A percentile compares a stretch with the other conserved stretches of the same genome.
Conservation (phyloP, 2,797 vertebrate genomes). For the Phoxinus dragarum region DNA sequence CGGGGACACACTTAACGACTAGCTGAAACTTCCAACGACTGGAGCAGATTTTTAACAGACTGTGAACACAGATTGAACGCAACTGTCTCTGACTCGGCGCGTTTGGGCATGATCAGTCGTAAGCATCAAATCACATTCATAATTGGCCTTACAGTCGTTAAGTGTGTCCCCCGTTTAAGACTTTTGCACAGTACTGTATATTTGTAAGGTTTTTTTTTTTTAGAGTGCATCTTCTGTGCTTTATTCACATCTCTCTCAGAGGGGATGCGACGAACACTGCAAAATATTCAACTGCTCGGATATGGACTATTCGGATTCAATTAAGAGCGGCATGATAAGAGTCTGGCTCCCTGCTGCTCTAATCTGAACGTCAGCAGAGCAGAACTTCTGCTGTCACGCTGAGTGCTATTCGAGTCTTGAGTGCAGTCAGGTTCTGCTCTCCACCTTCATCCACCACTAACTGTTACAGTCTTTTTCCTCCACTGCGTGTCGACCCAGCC, state of each 20-base stretch:
- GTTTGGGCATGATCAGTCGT: too few species aligned
- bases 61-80: too few species aligned
- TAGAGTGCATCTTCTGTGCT: neutral
- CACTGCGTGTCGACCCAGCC: neutral
- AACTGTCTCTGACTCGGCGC: too few species aligned
- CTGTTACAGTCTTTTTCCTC: constrained; percentile 3
- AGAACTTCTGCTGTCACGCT: constrained; percentile 11
- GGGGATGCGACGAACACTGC: neutral
- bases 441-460: constrained; percentile 23
- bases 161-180: too few species aligned
- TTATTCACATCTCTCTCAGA: neutral
- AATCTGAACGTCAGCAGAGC: constrained; percentile 47
- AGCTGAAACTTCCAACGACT: too few species aligned
- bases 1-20: too few species aligned
- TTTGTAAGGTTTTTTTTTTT: neutral
- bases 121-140: too few species aligned
- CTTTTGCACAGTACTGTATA: too few species aligned
- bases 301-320: constrained; percentile 45
- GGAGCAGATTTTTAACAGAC: too few species aligned
- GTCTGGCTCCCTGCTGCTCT: constrained; percentile 46
- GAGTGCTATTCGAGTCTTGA: constrained; percentile 27
- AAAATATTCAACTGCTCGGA: constrained; percentile 43
- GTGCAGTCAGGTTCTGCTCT: neutral
- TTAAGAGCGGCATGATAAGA: constrained; percentile 32
- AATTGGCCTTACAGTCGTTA: too few species aligned